phyloP scores from a whole-genome alignment of 2,113 vertebrate species.

The Hystrix cristata region DNA sequence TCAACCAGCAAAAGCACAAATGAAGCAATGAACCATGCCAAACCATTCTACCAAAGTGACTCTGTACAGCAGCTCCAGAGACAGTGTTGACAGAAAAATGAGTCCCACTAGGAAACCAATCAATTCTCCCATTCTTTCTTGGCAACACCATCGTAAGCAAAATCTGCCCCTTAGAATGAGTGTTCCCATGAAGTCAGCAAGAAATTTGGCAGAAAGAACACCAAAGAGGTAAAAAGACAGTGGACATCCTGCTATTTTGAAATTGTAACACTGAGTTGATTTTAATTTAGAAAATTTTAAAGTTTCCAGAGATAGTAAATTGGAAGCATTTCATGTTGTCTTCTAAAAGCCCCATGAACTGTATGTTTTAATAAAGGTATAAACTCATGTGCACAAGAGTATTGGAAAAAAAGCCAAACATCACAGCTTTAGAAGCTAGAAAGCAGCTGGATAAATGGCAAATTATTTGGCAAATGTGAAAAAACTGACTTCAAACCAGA shows the following conservation, averaged over 20 bases:
- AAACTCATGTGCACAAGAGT: neutral
- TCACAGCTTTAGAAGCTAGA: neutral
- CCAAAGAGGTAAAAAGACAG: neutral
- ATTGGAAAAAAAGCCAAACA: neutral
- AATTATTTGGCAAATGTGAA: slow-evolving; percentile 39
- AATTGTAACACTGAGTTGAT: neutral
- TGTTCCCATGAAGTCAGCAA: neutral
- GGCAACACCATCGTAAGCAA: neutral
- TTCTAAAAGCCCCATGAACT: neutral
- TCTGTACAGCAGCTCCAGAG: neutral
- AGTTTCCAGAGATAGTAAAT: neutral
- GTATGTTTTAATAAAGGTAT: neutral
- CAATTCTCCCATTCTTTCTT: neutral
- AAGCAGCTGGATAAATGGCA: neutral
- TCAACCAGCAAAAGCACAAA: neutral
- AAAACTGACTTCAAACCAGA: neutral
- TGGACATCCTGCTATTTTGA: neutral
- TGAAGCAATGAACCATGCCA: neutral
- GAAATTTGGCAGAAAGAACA: neutral
- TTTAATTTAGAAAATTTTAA: slow-evolving; percentile 25
- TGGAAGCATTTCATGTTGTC: neutral
- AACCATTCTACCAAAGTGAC: neutral
- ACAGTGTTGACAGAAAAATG: neutral
- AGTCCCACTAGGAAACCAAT: neutral
- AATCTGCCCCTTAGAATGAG: neutral